Conservation (phyloP, 37 sponge, comb jelly and placozoan species). For the Spongilla lacustris region DNA sequence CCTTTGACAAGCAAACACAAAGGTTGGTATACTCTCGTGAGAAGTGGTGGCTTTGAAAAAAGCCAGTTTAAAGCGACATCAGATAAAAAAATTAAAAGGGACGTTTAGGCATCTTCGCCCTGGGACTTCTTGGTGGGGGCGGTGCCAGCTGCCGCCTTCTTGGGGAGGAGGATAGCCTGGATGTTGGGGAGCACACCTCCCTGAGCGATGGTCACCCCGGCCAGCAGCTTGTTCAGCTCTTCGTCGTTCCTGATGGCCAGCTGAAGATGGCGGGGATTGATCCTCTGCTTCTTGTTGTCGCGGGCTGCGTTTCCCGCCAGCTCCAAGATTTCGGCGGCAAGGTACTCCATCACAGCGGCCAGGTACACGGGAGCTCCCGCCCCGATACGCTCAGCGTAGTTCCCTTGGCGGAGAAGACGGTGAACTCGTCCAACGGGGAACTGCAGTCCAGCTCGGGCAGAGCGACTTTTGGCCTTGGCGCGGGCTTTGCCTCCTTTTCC, state of each 20-base stretch:
- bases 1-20: no score
- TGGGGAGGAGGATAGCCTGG: constrained; percentile 93
- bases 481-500: constrained; percentile 95
- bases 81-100: no score
- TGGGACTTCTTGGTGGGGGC: no score
- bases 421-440: constrained; percentile 97
- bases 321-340: constrained; percentile 96
- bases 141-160: constrained; percentile 64
- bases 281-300: constrained; percentile 98
- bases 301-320: constrained; percentile 98
- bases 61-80: no score
- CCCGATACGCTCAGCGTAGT: constrained; percentile 90
- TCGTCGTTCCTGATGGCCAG: constrained; percentile 96
- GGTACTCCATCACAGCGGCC: constrained; percentile 97
- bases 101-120: no score
- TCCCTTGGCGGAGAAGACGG: constrained; percentile 86
- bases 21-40: no score
- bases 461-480: constrained; percentile 91
- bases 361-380: constrained; percentile 98
- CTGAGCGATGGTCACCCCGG: constrained; percentile 93
- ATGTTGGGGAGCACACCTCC: constrained; percentile 98
- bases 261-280: constrained; percentile 96
- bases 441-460: constrained; percentile 93
- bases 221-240: constrained; percentile 94
- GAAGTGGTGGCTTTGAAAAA: no score